Base-by-base conservation (phyloP, 1,140 invertebrate genomes). In the Eueides isabella region DNA sequence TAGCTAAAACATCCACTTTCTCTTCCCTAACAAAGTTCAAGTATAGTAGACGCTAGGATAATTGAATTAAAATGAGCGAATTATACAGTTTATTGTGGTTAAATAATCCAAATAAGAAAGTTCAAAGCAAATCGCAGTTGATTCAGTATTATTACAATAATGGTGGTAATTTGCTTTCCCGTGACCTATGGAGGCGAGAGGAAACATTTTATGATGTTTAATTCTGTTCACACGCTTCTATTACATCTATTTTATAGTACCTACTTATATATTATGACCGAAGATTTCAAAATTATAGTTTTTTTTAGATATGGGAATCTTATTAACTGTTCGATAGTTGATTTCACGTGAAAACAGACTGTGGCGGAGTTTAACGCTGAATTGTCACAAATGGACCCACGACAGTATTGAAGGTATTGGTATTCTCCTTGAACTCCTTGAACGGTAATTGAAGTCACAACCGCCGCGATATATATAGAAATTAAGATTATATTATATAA, bases 131-230 rank as follows among this genome's bases (percentile, higher is more conserved):
- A 70, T 62, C 31, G 61, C 14, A 62, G 35, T 44, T 19, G 19
- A 63, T 63, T 31, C 28, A 62, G 14, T 14, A 38, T 69, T 61
- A 63, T 70, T 70, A 70, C 19, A 19, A 19, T 35, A 41, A 41
- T 69, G 2, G 48, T 23, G 14, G 31, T 30, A 16, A 67, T 69
- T 75, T 62, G 71, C 75, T 81, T 81, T 81, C 78, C 44, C 78
- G 71, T 77, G 72, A 63, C 67, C 77, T 77, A 66, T 71, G 67
- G 61, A 31, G 33, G 23, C 31, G 41, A 9, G 26, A 19, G 44
- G 9, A 26, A 7, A 12, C 16, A 38, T 38, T 38, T n/a, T 61
- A 23, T 23, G 31, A 66, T 64, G 65, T 69, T 66, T 76, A 41
- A 66, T 29, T 33, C 62, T 64, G 29, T 67, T 62, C 62, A 16